A percentile compares a stretch with the other conserved stretches of the same genome.
Conservation (phyloP, 2,888 invertebrate species). For the Petrolisthes cinctipes region DNA sequence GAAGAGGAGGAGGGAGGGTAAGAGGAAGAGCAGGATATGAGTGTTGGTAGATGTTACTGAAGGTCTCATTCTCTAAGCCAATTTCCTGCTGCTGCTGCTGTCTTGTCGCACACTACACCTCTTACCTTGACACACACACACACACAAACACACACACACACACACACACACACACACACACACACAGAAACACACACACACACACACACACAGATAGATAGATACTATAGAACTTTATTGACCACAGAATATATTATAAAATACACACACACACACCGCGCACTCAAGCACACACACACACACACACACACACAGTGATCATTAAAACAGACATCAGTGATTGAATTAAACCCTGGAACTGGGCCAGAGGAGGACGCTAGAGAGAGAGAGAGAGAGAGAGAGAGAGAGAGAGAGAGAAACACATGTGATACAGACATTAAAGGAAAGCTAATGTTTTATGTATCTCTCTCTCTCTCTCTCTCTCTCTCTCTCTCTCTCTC, state of each 20-base stretch:
- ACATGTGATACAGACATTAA: neutral
- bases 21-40: neutral
- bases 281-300: too few relatives aligned
- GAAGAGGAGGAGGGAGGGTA: neutral
- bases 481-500: constrained; percentile 13
- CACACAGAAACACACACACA: too few relatives aligned
- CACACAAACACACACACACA: too few relatives aligned
- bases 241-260: neutral
- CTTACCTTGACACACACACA: neutral
- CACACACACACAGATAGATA: neutral
- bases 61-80: too few relatives aligned
- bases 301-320: neutral
- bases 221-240: neutral
- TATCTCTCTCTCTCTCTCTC: neutral
- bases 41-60: neutral
- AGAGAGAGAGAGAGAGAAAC: neutral
- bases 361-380: neutral
- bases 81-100: too few relatives aligned
- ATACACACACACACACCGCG: too few relatives aligned
- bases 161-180: too few relatives aligned
- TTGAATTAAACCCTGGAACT: neutral
- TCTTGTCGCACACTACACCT: too few relatives aligned
- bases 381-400: neutral
- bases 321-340: neutral
- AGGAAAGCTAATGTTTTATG: neutral